Evolutionary conservation across 1,140 invertebrate genomes (phyloP).

Genomic region (Diachasma alloeum): DNA sequence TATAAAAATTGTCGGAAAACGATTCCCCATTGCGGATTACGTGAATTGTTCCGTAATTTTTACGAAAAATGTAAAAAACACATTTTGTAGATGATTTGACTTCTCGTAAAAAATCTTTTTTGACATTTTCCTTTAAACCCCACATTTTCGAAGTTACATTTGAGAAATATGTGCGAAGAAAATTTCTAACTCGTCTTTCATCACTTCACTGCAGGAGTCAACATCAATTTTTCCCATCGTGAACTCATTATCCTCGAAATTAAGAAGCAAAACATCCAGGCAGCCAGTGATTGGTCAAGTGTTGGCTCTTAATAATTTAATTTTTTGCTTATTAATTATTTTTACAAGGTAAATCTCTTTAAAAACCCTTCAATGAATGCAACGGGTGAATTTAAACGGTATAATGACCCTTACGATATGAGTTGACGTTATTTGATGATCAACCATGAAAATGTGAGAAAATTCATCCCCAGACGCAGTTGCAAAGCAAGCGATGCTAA

Average conservation of each 20-base stretch:
- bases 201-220: not conserved
- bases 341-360: constrained; percentile 3
- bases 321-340: not conserved
- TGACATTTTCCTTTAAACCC: not conserved
- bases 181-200: not conserved
- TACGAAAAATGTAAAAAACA: no score
- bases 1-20: no score
- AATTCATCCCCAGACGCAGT: not conserved
- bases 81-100: no score
- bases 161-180: not conserved
- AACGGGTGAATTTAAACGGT: not conserved
- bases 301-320: not conserved
- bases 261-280: not conserved
- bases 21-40: no score
- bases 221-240: not conserved
- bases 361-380: not conserved
- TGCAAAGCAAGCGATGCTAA: not conserved
- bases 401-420: not conserved
- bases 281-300: constrained; percentile 9
- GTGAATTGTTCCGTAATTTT: no score
- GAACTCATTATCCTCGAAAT: not conserved
- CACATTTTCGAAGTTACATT: not conserved
- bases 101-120: no score
- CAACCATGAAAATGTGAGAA: not conserved
- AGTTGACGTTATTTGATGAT: constrained; percentile 1